Percentiles rank a stretch among this genome's conserved stretches.
Conservation (phyloP, 2,797 vertebrate species). For the Pelochelys cantorii region DNA sequence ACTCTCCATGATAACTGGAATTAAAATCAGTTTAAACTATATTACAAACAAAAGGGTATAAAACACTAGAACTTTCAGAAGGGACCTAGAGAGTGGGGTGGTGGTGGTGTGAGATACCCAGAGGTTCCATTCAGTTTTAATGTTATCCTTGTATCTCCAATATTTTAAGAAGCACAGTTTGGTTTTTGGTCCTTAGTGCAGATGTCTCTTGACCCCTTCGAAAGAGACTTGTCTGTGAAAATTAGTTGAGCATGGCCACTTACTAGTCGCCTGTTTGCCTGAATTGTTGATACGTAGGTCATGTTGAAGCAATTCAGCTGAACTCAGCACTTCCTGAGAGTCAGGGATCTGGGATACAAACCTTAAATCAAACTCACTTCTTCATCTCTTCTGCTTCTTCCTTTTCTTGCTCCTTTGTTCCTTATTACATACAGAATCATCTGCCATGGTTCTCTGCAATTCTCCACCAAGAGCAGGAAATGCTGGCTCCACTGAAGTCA, state of each 20-base stretch:
- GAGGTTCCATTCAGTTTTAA: not conserved
- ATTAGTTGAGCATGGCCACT: not conserved
- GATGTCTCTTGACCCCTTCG: not conserved
- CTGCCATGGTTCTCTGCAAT: not conserved
- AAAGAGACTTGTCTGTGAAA: not conserved
- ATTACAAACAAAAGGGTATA: not conserved
- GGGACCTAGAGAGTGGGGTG: not conserved
- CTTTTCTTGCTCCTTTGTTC: not conserved
- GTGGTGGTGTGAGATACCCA: not conserved
- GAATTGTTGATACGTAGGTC: not conserved
- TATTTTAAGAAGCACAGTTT: not conserved
- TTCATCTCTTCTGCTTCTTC: not conserved
- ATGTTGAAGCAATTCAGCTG: not conserved
- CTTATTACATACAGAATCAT: not conserved
- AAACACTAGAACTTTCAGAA: too few species aligned
- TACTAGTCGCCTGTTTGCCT: not conserved
- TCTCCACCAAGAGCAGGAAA: not conserved
- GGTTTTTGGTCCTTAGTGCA: not conserved
- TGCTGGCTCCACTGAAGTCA: not conserved
- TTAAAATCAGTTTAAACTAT: not conserved
- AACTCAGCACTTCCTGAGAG: not conserved
- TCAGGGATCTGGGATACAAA: not conserved
- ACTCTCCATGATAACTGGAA: not conserved
- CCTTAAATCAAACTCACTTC: not conserved
- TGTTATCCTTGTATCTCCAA: not conserved